Evolutionary conservation across 1,140 invertebrate genomes (phyloP), one percentile per base, ranked within the genome.

Genomic region (Caerostris extrusa): DNA sequence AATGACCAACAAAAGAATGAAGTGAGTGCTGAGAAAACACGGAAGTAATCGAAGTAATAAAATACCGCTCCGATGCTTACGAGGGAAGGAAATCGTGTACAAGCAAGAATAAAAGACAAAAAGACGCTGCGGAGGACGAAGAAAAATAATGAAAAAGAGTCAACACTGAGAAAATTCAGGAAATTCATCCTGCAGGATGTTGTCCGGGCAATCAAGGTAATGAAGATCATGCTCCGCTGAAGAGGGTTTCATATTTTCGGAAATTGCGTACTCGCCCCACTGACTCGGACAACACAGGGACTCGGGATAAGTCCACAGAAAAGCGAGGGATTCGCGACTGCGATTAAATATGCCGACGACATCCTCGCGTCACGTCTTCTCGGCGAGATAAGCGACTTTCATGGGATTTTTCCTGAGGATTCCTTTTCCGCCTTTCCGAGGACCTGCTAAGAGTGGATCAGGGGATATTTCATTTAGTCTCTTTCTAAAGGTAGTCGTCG

Each of bases 201-300:
- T 87, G 91, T 77, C 83, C 56, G 12, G 82, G 58, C 82, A 93
- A 93, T 93, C 91, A 87, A 67, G 82, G 85, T 93, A 93, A 93
- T 93, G 91, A 93, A 93, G 91, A 87, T 87, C 85, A 93, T 87
- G 91, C 91, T 93, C 83, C 83, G 83, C 10, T 87, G 91, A 61
- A 93, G 91, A 93, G 64, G 83, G 91, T 87, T 77, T 93, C 91
- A 93, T 93, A 85, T 93, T 86, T 93, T 83, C 91, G 91, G 91
- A 93, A 93, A 93, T 93, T 93, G 85, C 91, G 57, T 64, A 67
- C 64, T 83, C 91, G 90, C 90, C 57, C 81, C 71, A 60, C 4
- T 93, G 91, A 53, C 81, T 87, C 61, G 81, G 57, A 69, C 83
- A 67, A 69, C 64, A 87, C 55, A 14, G 91, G n/a, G 55, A 60